These are phyloP conservation scores for Eurois occulta DNA, from an alignment of 2,888 invertebrate genomes.

Conservation along the genomic window DNA sequence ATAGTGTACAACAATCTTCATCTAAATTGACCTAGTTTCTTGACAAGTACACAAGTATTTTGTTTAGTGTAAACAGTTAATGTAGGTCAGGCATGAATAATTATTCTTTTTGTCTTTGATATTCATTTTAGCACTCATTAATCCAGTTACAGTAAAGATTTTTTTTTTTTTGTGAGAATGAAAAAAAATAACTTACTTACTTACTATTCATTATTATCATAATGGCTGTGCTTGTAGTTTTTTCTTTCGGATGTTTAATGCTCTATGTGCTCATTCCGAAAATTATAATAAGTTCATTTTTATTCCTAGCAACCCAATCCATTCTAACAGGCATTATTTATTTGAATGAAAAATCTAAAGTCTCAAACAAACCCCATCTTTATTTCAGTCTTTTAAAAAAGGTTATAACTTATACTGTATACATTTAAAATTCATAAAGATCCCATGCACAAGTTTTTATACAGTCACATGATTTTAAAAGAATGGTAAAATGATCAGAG, in stretches of 20 bases:
- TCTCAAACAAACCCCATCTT: background rate
- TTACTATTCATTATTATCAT: slow-evolving; percentile 1
- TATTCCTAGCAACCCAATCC: background rate
- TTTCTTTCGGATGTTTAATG: background rate
- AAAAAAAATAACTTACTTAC: background rate
- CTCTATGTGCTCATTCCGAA: background rate
- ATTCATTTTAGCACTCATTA: slow-evolving; percentile 8
- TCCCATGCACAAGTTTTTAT: background rate
- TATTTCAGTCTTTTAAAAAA: background rate
- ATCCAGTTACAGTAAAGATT: background rate
- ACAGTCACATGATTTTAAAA: background rate
- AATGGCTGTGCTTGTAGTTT: slow-evolving; percentile 9
- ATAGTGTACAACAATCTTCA: slow-evolving; percentile 32
- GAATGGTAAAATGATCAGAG: background rate
- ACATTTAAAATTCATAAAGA: background rate
- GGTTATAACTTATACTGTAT: too few relatives aligned
- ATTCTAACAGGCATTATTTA: background rate
- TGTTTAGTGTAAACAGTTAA: slow-evolving; percentile 29
- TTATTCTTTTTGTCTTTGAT: slow-evolving; percentile 22
- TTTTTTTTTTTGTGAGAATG: background rate
- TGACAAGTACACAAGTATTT: slow-evolving; percentile 37
- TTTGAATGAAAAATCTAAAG: background rate
- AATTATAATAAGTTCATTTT: background rate
- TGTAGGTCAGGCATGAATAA: slow-evolving; percentile 11
- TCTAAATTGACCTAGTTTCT: slow-evolving; percentile 53